A percentile compares a stretch with the other conserved stretches of the same genome.
These are phyloP conservation scores for Trilocha varians DNA, from an alignment of 2,888 invertebrate genomes.

Conservation along the genomic window DNA sequence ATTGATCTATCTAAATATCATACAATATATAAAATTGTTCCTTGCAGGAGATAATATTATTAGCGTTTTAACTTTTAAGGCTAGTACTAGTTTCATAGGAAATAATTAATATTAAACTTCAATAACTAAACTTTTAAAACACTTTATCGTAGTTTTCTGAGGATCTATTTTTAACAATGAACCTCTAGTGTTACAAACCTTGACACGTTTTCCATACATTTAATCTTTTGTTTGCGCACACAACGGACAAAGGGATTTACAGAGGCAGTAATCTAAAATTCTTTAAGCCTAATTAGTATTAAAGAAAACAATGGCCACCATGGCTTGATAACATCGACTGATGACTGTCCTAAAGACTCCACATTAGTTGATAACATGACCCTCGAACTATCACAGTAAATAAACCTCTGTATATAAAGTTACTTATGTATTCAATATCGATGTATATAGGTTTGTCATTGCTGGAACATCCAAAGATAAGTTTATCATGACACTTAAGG, in stretches of 20 bases:
- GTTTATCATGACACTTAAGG: too few species aligned
- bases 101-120: too few species aligned
- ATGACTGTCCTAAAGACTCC: conserved; percentile 22
- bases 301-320: conserved; percentile 22
- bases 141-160: not conserved
- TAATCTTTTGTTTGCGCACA: not conserved
- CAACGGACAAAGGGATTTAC: not conserved
- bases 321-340: conserved; percentile 21
- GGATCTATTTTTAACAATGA: not conserved
- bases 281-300: conserved; percentile 17
- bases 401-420: not conserved
- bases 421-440: too few species aligned
- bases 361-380: conserved; percentile 2
- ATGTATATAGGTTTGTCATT: too few species aligned
- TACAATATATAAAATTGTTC: too few species aligned
- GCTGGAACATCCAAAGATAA: too few species aligned
- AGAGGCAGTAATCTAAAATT: conserved; percentile 7
- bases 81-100: too few species aligned
- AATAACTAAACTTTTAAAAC: not conserved
- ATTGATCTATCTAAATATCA: too few species aligned
- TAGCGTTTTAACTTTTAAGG: too few species aligned
- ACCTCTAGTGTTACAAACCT: not conserved
- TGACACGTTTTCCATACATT: not conserved
- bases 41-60: too few species aligned
- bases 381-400: not conserved